These are phyloP conservation scores for Herminia tarsipennalis DNA, from an alignment of 2,888 invertebrate genomes.

Conservation along the genomic window DNA sequence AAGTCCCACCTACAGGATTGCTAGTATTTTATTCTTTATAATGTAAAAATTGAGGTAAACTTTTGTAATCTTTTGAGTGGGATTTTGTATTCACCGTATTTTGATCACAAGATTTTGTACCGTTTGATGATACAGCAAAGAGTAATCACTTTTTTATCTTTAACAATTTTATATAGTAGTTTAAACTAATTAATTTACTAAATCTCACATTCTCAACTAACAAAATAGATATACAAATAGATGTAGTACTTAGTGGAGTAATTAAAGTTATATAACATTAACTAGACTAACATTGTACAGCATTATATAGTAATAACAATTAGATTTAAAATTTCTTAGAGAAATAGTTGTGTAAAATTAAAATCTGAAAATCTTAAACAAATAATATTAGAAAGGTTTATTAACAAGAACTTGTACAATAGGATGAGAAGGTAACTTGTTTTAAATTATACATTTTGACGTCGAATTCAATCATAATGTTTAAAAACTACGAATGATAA, in stretches of 20 bases:
- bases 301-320: slow-evolving; percentile 33
- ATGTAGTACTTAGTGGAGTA: slow-evolving; percentile 32
- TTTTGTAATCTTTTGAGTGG: slow-evolving; percentile 24
- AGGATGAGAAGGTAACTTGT: slow-evolving; percentile 41
- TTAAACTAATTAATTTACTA: slow-evolving; percentile 24
- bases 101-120: slow-evolving; percentile 30
- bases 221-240: slow-evolving; percentile 35
- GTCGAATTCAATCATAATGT: background rate
- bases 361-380: slow-evolving; percentile 13
- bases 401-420: slow-evolving; percentile 26
- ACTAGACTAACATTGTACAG: slow-evolving; percentile 39
- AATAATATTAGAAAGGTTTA: slow-evolving; percentile 21
- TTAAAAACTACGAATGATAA: background rate
- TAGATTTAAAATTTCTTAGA: slow-evolving; percentile 36
- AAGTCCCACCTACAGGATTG: slow-evolving; percentile 27
- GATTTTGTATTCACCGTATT: slow-evolving; percentile 32
- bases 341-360: slow-evolving; percentile 29
- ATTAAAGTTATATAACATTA: slow-evolving; percentile 34
- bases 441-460: slow-evolving; percentile 17
- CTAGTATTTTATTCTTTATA: slow-evolving; percentile 2
- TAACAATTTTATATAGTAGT: slow-evolving; percentile 31
- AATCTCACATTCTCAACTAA: slow-evolving; percentile 24
- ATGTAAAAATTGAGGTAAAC: background rate
- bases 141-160: slow-evolving; percentile 30
- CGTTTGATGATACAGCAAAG: slow-evolving; percentile 27